Conservation (phyloP, 1,140 invertebrate genomes). For the Pomacea maculata region DNA sequence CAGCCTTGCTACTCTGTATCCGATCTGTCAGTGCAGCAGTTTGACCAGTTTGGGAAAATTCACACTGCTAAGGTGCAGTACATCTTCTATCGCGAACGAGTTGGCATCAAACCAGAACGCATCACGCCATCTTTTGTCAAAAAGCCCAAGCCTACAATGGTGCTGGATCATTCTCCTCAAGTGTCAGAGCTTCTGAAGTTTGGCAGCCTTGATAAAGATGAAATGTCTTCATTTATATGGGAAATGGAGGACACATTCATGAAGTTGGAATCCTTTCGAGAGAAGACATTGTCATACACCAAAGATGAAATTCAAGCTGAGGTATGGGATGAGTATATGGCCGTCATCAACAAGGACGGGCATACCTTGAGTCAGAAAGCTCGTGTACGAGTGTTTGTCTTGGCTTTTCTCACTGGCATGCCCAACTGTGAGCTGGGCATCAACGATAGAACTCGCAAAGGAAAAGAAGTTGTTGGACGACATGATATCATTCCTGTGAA, state of each 20-base stretch:
- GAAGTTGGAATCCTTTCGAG: conserved; percentile 54
- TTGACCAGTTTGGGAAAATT: conserved; percentile 98
- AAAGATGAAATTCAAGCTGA: conserved; percentile 98
- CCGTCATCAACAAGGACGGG: conserved; percentile 84
- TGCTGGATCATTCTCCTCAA: conserved; percentile 95
- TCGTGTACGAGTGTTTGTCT: conserved; percentile 92
- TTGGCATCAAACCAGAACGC: conserved; percentile 94
- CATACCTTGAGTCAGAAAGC: conserved; percentile 90
- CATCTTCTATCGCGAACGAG: conserved; percentile 97
- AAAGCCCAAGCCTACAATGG: conserved; percentile 68
- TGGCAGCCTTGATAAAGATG: conserved; percentile 87
- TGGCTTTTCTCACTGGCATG: conserved; percentile 82
- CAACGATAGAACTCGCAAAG: conserved; percentile 95
- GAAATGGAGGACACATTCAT: conserved; percentile 84
- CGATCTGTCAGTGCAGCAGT: conserved; percentile 89
- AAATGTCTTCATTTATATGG: conserved; percentile 89
- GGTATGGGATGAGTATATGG: conserved; percentile 95
- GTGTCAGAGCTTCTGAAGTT: conserved; percentile 96
- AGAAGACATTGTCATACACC: conserved; percentile 85
- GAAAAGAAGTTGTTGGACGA: conserved; percentile 97
- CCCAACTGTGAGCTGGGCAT: conserved; percentile 96
- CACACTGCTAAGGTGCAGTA: conserved; percentile 97
- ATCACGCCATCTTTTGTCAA: conserved; percentile 69
- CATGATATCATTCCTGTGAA: conserved; percentile 99
- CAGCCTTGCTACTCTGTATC: conserved; percentile 87